Conservation (phyloP, 2,113 vertebrate genomes). For the Mormyrus iriodes region DNA sequence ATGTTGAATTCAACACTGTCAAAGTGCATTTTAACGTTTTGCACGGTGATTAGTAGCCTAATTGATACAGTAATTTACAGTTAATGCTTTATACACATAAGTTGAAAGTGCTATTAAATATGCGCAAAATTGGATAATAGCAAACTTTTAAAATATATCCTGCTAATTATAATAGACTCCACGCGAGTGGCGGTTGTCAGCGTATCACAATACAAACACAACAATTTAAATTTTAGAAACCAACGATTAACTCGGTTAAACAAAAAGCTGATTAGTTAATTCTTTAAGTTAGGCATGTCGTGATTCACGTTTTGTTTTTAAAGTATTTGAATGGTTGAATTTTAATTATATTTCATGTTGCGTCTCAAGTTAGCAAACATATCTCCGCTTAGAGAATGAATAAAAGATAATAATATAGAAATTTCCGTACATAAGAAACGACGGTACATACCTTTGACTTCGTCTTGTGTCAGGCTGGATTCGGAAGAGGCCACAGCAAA, state of each 20-base stretch:
- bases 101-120: no score
- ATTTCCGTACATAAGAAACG: background rate
- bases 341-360: background rate
- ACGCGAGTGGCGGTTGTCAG: background rate
- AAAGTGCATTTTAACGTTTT: background rate
- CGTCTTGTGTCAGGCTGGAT: background rate
- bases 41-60: background rate
- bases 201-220: background rate
- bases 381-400: background rate
- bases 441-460: constrained; percentile 10
- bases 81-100: background rate
- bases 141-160: background rate
- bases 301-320: background rate
- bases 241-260: background rate
- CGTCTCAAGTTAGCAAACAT: background rate
- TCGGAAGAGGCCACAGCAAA: constrained; percentile 12
- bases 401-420: background rate
- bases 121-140: background rate
- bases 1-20: background rate
- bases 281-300: background rate
- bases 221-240: background rate
- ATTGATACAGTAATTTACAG: background rate
- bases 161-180: background rate
- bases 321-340: background rate
- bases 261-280: background rate